phyloP scores from a whole-genome alignment of 2,888 invertebrate species.

The Corbicula japonica region DNA sequence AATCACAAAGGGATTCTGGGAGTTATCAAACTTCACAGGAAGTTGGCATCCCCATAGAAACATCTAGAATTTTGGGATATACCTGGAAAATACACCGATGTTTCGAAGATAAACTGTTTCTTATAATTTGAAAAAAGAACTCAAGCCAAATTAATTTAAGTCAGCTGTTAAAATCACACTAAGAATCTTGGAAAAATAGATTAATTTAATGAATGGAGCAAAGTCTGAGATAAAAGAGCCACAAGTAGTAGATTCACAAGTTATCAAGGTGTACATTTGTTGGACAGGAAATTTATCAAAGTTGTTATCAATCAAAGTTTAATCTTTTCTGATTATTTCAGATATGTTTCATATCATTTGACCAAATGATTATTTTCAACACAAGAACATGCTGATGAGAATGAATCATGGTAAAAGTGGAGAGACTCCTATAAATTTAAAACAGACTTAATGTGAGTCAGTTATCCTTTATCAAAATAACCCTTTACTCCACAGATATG shows the following conservation, averaged over 20 bases:
- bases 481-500: too few species aligned
- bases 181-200: conserved; percentile 2
- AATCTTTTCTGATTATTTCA: conserved; percentile 5
- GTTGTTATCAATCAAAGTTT: conserved; percentile 19
- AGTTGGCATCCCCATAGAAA: conserved; percentile 39
- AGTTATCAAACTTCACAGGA: conserved; percentile 45
- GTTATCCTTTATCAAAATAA: too few species aligned
- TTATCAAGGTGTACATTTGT: conserved; percentile 30
- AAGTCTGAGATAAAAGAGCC: conserved; percentile 18
- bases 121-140: conserved; percentile 3
- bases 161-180: conserved; percentile 6
- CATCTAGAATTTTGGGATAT: conserved; percentile 18
- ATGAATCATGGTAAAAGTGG: too few species aligned
- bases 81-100: conserved; percentile 8
- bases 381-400: too few species aligned
- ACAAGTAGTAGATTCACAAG: too few species aligned
- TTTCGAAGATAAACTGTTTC: conserved; percentile 2
- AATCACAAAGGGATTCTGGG: conserved; percentile 42
- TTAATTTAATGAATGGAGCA: conserved; percentile 25
- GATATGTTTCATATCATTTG: conserved; percentile 14
- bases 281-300: conserved; percentile 30
- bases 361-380: too few species aligned
- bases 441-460: too few species aligned
- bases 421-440: too few species aligned
- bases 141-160: conserved; percentile 21